Percentiles rank a stretch among this genome's conserved stretches.
Evolutionary conservation across 2,888 invertebrate genomes (phyloP).

Genomic region (Caenorhabditis macrosperma): DNA sequence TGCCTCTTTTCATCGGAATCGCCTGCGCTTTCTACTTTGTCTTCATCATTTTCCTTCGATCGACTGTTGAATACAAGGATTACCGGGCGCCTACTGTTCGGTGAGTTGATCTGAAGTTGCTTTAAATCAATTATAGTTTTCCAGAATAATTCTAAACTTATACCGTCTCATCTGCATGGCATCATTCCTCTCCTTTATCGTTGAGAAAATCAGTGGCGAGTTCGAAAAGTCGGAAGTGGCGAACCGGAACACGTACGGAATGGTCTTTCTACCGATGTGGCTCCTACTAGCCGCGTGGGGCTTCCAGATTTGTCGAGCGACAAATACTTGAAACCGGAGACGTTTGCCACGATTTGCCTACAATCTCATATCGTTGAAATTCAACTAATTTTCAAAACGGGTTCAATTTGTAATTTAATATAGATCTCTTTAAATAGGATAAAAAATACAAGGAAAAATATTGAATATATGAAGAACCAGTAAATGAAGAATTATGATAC

Average conservation of each 20-base stretch:
- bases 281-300: slow-evolving; percentile 52
- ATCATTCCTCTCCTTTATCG: slow-evolving; percentile 67
- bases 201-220: slow-evolving; percentile 71
- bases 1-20: slow-evolving; percentile 92
- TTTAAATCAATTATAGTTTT: background rate
- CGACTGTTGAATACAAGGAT: slow-evolving; percentile 86
- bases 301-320: slow-evolving; percentile 66
- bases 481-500: background rate
- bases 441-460: no score
- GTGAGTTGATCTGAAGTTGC: slow-evolving; percentile 48
- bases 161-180: slow-evolving; percentile 62
- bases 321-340: slow-evolving; percentile 32
- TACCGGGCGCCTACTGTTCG: slow-evolving; percentile 82
- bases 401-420: no score
- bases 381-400: no score
- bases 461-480: background rate
- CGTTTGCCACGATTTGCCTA: no score
- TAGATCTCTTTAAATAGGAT: no score
- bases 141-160: slow-evolving; percentile 67
- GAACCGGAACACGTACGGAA: slow-evolving; percentile 56
- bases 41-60: slow-evolving; percentile 93
- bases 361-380: no score
- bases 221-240: slow-evolving; percentile 69
- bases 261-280: slow-evolving; percentile 72
- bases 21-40: slow-evolving; percentile 95